Base-by-base conservation (phyloP, 92 coral and sea anemone species). In the Virgularia gustaviana region DNA sequence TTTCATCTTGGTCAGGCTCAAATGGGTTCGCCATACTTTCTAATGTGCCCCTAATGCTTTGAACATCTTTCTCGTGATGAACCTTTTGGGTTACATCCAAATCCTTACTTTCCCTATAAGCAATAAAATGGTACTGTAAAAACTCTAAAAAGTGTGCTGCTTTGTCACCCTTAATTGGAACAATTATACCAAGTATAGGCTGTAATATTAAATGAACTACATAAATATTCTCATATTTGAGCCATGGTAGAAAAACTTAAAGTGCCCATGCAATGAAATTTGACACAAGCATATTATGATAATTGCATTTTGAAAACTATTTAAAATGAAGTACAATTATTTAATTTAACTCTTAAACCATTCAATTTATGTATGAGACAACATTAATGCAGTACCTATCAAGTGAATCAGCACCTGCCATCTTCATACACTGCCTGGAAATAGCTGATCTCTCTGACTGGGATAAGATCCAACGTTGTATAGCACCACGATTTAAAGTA, bases 381-480 rank as follows among this genome's bases (percentile, higher is more conserved):
- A 43, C 13, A 43, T 16, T 4, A 55, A 19, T 1, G 31, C 62
- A 20, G 18, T 57, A 57, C 63, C 63, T 57, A 15, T 28, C 10
- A 57, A 57, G 37, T 57, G 63, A 15, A 27, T 57, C 37, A 27
- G 63, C 37, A 27, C 63, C 63, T 27, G 63, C 63, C 63, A 57
- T 57, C 37, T 57, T 57, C 36, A 57, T 57, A 22, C 63, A 57
- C 16, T 57, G 4, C 28, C 63, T 28, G 16, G 63, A 27, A 27
- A 57, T 57, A 57, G 63, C 37, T 27, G 63, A 56, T 24, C 63
- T 57, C 63, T 57, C 63, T 27, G 37, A 57, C 37, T 57, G 63
- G 5, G 37, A 27, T 57, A 57, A 57, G 37, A 57, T 57, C 63
- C 63, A 57, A 3, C 63, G 63, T 22, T 57, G 63, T 28, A 57